Evolutionary conservation across 1,140 invertebrate genomes (phyloP), one percentile per base, ranked within the genome.

Genomic region (Idris sp.): DNA sequence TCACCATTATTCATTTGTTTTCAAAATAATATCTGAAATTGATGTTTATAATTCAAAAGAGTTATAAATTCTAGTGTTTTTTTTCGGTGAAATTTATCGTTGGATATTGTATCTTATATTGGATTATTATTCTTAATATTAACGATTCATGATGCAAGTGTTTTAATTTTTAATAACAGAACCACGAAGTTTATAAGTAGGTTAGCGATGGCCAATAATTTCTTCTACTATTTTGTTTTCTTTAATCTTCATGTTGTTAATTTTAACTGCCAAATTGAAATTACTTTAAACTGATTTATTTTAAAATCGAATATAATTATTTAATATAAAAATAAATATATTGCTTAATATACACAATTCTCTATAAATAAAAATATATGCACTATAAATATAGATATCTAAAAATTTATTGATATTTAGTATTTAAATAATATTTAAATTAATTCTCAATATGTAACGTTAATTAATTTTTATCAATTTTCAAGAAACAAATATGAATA

Each of bases 121-220:
- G 28, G 35, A 51, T 43, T 44, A 71, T 71, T 44, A 44, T 16
- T 9, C 26, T 46, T 54, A 43, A 53, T 59, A 53, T 61, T 59
- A 43, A 61, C 46, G 46, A 69, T 49, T 61, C 65, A 18, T 26
- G 46, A 22, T 43, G 65, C 54, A 35, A 69, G 56, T 62, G 18
- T 48, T 72, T 72, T 62, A 54, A 72, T 72, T 72, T 62, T 72
- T 56, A 72, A 62, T 62, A 62, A 56, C 11, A 31, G 31, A 38
- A 40, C 31, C 31, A 3, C 51, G 46, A 65, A 64, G 28, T 73
- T 73, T 30, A 43, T 58, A 73, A 73, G 51, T 59, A 22, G 51
- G 44, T 73, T 73, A 59, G 18, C 35, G 28, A 1, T 2, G 35
- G 31, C 11, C 46, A 31, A 59, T 36, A 53, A 53, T 59, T 71